Base-by-base conservation (phyloP, 2,888 invertebrate genomes). In the Tipula unca region DNA sequence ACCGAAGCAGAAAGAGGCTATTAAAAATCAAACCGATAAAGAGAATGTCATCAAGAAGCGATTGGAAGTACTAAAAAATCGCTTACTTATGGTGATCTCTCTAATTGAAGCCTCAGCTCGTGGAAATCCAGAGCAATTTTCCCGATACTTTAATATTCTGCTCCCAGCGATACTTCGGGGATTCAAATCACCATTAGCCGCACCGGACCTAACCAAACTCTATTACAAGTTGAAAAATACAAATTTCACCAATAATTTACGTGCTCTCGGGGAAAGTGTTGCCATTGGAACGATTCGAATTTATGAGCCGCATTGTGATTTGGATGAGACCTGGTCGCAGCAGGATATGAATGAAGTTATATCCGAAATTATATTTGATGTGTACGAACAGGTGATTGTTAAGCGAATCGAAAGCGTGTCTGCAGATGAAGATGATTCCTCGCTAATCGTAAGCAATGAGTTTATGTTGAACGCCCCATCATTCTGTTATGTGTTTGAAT, bases 1-100 rank as follows among this genome's bases (percentile, higher is more conserved):
- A 0, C 94, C 95, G 14, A 99, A 99, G 90, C 99, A 99, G 90
- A 95, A 97, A 89, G 99, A 99, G 90, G 95, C 95, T 0, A 94
- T 98, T 85, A 96, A 96, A 89, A 93, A 94, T 48, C 98, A 98
- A 90, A 92, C 95, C 25, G 94, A 95, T 32, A 98, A 97, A 88
- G 99, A 99, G 90, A 93, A 93, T 87, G 93, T 93, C 0, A 95
- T 97, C 86, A 93, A 97, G 87, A 92, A 93, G 82, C 93, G 94
- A 87, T 90, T 98, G 36, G 92, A 92, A 5, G 91, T 91, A 89
- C 93, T 96, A 88, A 90, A 91, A 89, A 87, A 89, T 2, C 89
- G 89, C 85, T 85, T 90, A 86, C 90, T 87, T 86, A 88, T 86
- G 32, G 86, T 89, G n/a, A 89, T 90, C n/a, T 89, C 89, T 29